Evolutionary conservation across 2,113 vertebrate genomes (phyloP).

Genomic region (Periophthalmodon schlosseri): DNA sequence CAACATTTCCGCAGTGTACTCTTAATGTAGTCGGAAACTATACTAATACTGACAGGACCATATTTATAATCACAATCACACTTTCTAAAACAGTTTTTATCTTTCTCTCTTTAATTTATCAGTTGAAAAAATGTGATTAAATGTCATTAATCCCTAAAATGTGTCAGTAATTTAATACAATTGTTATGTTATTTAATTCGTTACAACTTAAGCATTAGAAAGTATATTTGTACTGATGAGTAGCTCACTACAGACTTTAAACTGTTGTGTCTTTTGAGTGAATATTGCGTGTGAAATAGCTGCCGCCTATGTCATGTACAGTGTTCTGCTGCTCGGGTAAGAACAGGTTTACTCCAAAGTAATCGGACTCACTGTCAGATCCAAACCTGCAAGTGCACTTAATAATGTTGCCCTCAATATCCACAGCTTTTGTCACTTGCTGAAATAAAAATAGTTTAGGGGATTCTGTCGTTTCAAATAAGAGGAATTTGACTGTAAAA

Average conservation of each 20-base stretch:
- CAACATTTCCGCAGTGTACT: no score
- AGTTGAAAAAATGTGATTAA: no score
- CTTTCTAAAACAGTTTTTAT: no score
- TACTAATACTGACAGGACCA: no score
- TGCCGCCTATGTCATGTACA: constrained; percentile 5
- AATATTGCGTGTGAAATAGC: background rate
- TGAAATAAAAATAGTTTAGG: background rate
- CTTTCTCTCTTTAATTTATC: no score
- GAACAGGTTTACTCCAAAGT: background rate
- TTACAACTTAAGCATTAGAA: background rate
- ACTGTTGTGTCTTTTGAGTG: background rate
- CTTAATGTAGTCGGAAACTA: no score
- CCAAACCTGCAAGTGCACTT: constrained; percentile 7
- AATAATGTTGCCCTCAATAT: background rate
- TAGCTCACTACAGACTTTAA: no score
- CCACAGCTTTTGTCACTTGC: background rate
- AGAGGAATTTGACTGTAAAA: background rate
- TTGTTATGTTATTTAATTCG: background rate
- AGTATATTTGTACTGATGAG: no score
- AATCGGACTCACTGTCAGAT: constrained; percentile 4
- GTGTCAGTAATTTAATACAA: no score
- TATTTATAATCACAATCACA: no score
- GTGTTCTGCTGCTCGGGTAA: background rate
- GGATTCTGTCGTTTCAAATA: background rate
- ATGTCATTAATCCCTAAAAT: no score